Evolutionary conservation across 2,888 invertebrate genomes (phyloP), one percentile per base, ranked within the genome.

Genomic region (Caenorhabditis sp.): DNA sequence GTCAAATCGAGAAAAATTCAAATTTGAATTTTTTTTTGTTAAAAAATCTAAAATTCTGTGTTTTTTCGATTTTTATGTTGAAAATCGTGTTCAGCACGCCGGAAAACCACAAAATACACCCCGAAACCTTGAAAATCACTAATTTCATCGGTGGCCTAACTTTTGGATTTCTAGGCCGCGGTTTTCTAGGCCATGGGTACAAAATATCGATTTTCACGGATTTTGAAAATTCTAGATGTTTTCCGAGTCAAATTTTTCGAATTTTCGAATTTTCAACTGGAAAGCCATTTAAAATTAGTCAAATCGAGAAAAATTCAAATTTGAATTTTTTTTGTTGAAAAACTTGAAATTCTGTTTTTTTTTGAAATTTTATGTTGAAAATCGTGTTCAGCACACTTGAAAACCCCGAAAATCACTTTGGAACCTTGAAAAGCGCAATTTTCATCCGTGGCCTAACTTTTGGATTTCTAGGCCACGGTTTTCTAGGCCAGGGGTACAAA

Each of bases 111-210:
- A 32, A 32, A 32, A 32, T 6, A 4, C 6, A 6, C 15, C 13
- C 13, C 6, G 13, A 15, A 15, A 3, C 13, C 5, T 40, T 6
- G 13, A 40, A 40, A 40, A 11, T 15, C 5, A 15, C 11, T 3
- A 9, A 9, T 40, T 40, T 40, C 2, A 3, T 3, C 13, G 13
- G 13, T 40, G 40, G 40, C 40, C 40, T 40, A 40, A 40, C 40
- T 40, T 40, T 40, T 40, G 40, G 40, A 15, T 40, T 40, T 40
- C 40, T 40, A 40, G n/a, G n/a, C n/a, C n/a, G n/a, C n/a, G n/a
- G n/a, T n/a, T 37, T 37, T 37, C 13, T 37, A 37, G 40, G 40
- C 40, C 40, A 40, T 15, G 9, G 13, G 13, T 3, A 8, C 20
- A 20, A 50, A 50, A 20, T 13, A 4, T 47, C 11, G 47, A 9